A percentile compares a stretch with the other conserved stretches of the same genome.
These are phyloP conservation scores for Drosophila dunni DNA, from an alignment of 1,140 invertebrate species.

Conservation along the genomic window DNA sequence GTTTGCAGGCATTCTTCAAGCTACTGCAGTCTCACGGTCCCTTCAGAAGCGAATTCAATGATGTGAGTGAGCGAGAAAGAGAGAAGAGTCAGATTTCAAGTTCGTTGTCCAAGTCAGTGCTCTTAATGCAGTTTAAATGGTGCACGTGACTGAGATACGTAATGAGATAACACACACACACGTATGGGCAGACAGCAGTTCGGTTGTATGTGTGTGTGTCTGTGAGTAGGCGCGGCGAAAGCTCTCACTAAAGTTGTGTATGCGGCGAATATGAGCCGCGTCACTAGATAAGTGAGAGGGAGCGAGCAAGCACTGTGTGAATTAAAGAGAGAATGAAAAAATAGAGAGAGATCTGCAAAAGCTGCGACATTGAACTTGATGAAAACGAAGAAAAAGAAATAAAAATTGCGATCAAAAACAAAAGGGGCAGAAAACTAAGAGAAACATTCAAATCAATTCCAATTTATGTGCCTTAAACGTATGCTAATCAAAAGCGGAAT, in stretches of 20 bases:
- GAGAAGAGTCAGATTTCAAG: conserved; percentile 13
- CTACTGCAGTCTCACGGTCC: conserved; percentile 88
- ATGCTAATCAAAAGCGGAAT: conserved; percentile 53
- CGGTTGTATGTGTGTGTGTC: not conserved
- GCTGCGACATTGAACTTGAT: conserved; percentile 72
- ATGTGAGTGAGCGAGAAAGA: conserved; percentile 85
- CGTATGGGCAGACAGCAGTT: not conserved
- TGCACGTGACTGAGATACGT: conserved; percentile 40
- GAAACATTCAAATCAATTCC: conserved; percentile 4
- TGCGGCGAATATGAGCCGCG: conserved; percentile 7
- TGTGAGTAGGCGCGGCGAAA: conserved; percentile 8
- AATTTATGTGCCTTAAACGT: conserved; percentile 40
- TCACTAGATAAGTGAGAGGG: not conserved
- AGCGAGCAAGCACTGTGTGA: not conserved
- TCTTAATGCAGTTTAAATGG: conserved; percentile 42
- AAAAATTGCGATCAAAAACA: not conserved
- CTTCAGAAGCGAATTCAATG: conserved; percentile 87
- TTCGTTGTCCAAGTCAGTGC: conserved; percentile 37
- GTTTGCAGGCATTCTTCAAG: conserved; percentile 86
- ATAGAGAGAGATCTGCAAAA: not conserved
- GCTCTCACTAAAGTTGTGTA: conserved; percentile 16
- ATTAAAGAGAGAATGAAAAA: not conserved
- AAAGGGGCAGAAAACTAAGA: conserved; percentile 30
- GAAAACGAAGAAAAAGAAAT: conserved; percentile 33
- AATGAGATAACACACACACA: conserved; percentile 23